Evolutionary conservation across 2,888 invertebrate species (phyloP).

Genomic region (Epinotia nisella): DNA sequence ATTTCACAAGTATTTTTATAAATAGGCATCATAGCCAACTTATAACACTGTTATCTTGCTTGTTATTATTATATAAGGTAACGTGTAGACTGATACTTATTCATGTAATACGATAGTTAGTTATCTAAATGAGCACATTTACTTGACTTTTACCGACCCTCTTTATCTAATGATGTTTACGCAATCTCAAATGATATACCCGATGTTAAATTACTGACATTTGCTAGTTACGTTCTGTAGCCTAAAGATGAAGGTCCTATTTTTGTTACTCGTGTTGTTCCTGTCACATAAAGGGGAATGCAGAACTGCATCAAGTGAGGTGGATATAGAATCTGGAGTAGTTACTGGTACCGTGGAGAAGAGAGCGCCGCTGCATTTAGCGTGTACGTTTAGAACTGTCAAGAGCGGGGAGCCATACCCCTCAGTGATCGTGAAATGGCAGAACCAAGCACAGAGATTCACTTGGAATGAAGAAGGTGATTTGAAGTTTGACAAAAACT

Average conservation of each 20-base stretch:
- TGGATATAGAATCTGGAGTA: slow-evolving; percentile 48
- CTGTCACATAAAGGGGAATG: slow-evolving; percentile 54
- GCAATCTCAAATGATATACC: slow-evolving; percentile 48
- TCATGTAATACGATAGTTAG: slow-evolving; percentile 38
- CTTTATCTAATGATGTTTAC: slow-evolving; percentile 57
- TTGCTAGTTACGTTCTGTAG: slow-evolving; percentile 47
- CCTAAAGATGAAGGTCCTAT: slow-evolving; percentile 60
- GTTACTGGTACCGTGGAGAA: slow-evolving; percentile 49
- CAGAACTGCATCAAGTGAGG: slow-evolving; percentile 56
- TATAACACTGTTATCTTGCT: slow-evolving; percentile 1
- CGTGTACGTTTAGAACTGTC: slow-evolving; percentile 57
- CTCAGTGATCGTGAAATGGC: slow-evolving; percentile 61
- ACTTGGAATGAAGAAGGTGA: slow-evolving; percentile 53
- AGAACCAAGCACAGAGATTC: slow-evolving; percentile 53
- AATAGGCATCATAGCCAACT: not conserved
- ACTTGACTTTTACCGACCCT: slow-evolving; percentile 56
- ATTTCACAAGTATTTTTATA: not conserved
- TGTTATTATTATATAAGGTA: not conserved
- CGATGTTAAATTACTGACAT: slow-evolving; percentile 48
- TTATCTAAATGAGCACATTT: slow-evolving; percentile 56
- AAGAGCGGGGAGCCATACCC: slow-evolving; percentile 58
- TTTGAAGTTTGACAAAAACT: slow-evolving; percentile 48
- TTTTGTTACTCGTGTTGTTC: slow-evolving; percentile 53
- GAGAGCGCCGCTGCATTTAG: slow-evolving; percentile 51
- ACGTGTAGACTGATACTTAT: slow-evolving; percentile 9